Base-by-base conservation (phyloP, 2,113 vertebrate genomes). In the Pheucticus melanocephalus region DNA sequence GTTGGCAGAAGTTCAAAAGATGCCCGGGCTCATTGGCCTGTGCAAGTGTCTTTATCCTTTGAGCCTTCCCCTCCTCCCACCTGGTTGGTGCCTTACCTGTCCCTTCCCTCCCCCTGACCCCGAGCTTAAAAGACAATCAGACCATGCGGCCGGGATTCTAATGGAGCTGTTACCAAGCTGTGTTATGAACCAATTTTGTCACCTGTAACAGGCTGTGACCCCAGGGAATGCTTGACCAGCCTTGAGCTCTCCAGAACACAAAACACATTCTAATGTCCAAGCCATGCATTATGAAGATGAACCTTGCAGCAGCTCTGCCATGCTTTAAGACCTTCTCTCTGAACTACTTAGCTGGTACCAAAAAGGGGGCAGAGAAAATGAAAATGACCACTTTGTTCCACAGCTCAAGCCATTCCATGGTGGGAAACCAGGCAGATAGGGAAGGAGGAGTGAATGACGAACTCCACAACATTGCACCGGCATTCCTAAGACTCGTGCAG, bases 401-500 rank as follows among this genome's bases (percentile, higher is more conserved):
- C 42, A 77, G 48, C 12, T 77, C 50, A 87, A 23, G 8, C 20
- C 35, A 8, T 42, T 25, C 0, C 0, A 15, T 6, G 21, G 24
- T 21, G 25, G 48, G 51, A 87, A 93, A 71, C 17, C 9, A 76
- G 53, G 48, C 22, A 66, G 60, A 59, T 3, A 27, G 16, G 42
- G 33, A 76, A 87, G 31, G 22, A 86, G 35, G 19, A 76, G 14
- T 5, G 15, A 88, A 50, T 20, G 2, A 75, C 39, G 28, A 76
- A 37, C 48, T 76, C 87, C 15, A 45, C 25, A 82, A 35, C 44
- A 84, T 17, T 0, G 0, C 44, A 7, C n/a, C 22, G n/a, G 30
- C n/a, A 90, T 78, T 66, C 68, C 33, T 63, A 72, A 76, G 14
- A 23, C 40, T 87, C 37, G 25, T 14, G 25, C 35, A 73, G 42